These are phyloP conservation scores for Tapirus terrestris DNA, from an alignment of 2,113 vertebrate species.

Conservation along the genomic window DNA sequence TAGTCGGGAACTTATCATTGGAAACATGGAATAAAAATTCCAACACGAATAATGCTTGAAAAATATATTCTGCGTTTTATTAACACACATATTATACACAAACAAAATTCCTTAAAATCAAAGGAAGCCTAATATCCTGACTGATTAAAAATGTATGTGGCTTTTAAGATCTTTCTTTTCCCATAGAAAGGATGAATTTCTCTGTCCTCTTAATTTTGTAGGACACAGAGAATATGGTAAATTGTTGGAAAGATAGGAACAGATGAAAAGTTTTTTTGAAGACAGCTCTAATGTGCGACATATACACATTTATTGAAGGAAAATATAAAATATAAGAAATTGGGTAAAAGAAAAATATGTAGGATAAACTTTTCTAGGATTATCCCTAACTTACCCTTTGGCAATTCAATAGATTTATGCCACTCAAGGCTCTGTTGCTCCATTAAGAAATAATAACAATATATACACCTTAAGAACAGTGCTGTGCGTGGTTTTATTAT, in stretches of 20 bases:
- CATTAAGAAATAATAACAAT: slow-evolving; percentile 32
- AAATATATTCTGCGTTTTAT: not conserved
- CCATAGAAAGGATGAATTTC: not conserved
- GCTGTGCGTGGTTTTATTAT: not conserved
- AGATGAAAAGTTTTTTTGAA: not conserved
- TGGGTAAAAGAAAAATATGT: not conserved
- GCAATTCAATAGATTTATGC: slow-evolving; percentile 47
- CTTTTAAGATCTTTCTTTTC: not conserved
- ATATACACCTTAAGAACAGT: not conserved
- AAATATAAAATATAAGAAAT: slow-evolving; percentile 35
- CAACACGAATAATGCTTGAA: not conserved
- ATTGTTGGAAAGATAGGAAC: not conserved
- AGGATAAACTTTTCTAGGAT: slow-evolving; percentile 51
- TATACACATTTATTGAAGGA: not conserved
- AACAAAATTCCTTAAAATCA: not conserved
- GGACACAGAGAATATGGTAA: not conserved
- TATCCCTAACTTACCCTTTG: slow-evolving; percentile 4
- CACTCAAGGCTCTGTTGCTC: not conserved
- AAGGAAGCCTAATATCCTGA: not conserved
- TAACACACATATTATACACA: not conserved
- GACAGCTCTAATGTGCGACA: not conserved
- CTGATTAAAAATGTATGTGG: not conserved
- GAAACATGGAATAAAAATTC: not conserved
- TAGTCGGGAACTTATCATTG: not conserved
- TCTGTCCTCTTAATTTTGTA: not conserved